Conservation (phyloP, 2,797 vertebrate genomes). For the Danio tinwini region DNA sequence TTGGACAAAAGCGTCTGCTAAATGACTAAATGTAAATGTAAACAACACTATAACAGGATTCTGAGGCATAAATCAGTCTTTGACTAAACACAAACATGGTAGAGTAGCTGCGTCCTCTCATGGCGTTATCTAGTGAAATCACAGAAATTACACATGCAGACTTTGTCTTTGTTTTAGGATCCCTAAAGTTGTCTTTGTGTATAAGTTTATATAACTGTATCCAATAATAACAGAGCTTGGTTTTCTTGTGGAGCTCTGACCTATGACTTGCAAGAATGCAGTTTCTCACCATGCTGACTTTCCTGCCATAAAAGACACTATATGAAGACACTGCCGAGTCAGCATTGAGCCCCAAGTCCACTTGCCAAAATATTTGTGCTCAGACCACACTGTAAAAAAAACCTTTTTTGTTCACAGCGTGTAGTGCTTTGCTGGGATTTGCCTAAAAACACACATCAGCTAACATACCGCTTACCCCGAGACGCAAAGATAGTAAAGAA, state of each 20-base stretch:
- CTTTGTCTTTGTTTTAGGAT: constrained; percentile 62
- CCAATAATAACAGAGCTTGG: constrained; percentile 44
- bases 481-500: constrained; percentile 1
- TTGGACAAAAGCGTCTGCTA: no score
- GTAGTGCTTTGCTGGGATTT: constrained; percentile 38
- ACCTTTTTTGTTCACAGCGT: constrained; percentile 54
- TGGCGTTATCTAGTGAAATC: constrained; percentile 43
- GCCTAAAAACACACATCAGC: constrained; percentile 45
- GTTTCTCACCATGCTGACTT: constrained; percentile 55
- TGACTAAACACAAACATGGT: background rate
- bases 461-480: constrained; percentile 18
- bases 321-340: constrained; percentile 54
- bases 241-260: constrained; percentile 42
- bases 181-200: constrained; percentile 9
- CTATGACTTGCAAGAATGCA: constrained; percentile 61
- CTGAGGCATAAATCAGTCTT: background rate
- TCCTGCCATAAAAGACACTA: constrained; percentile 59
- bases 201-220: constrained; percentile 46
- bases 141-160: constrained; percentile 37
- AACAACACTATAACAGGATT: background rate
- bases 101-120: background rate
- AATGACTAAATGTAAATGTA: no score
- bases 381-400: constrained; percentile 44
- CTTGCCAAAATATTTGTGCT: constrained; percentile 65
- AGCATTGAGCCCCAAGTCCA: constrained; percentile 39